phyloP scores from a whole-genome alignment of 1,140 invertebrate species.

The Drosophila asahinai region DNA sequence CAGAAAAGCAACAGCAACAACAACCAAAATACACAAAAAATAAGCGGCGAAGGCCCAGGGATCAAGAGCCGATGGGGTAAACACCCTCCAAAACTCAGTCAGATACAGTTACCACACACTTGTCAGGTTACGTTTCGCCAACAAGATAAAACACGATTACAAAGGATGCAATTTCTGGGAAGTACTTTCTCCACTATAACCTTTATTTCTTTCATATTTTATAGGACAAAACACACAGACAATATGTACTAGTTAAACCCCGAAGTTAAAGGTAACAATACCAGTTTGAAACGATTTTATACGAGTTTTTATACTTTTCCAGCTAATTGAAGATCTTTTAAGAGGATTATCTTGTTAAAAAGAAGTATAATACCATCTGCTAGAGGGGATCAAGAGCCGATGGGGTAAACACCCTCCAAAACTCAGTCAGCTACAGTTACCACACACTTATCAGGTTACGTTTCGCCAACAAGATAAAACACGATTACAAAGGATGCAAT shows the following conservation, averaged over 20 bases:
- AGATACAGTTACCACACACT: not conserved
- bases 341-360: too few relatives aligned
- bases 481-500: not conserved
- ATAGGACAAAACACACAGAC: too few relatives aligned
- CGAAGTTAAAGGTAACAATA: too few relatives aligned
- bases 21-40: conserved; percentile 33
- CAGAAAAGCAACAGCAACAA: conserved; percentile 36
- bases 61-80: not conserved
- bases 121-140: not conserved
- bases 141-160: not conserved
- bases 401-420: conserved; percentile 7
- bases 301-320: too few relatives aligned
- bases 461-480: not conserved
- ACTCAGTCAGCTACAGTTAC: not conserved
- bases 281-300: too few relatives aligned
- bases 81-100: conserved; percentile 10
- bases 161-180: too few relatives aligned
- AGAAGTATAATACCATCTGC: too few relatives aligned
- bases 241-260: too few relatives aligned
- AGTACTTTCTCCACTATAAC: too few relatives aligned
- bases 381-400: not conserved
- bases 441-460: not conserved
- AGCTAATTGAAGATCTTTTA: too few relatives aligned
- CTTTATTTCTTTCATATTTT: too few relatives aligned
- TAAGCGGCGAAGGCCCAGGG: conserved; percentile 1